Base-by-base conservation (phyloP, 2,113 vertebrate genomes). In the Melanocharis versteri region DNA sequence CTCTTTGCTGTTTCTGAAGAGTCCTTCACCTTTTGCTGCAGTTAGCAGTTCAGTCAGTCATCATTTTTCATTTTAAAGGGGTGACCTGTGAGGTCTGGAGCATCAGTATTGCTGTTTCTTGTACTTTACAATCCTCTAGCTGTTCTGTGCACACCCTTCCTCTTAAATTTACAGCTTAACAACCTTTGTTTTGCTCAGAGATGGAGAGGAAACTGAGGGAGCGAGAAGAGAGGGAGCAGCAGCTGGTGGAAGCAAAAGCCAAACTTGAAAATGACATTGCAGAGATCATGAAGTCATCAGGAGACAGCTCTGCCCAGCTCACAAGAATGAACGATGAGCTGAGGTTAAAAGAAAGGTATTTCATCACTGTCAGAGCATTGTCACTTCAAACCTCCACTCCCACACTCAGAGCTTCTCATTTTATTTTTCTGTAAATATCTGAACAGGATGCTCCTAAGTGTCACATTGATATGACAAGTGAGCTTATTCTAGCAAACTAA, bases 231-330 rank as follows among this genome's bases (percentile, higher is more conserved):
- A 99, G 97, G 83, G 97, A 98, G 45, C 98, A 98, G 44, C 98
- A 98, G 77, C 96, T 99, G 84, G 88, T 95, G 11, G 98, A 98
- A 58, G 98, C 98, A 33, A 99, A 99, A 97, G 91, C 88, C 94
- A 99, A 99, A 91, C 97, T 99, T 69, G 99, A 99, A 96, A 98
- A 98, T 15, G 98, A 99, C 79, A 99, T 99, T 75, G 98, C 98
- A 18, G 99, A 99, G 80, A 99, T 99, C 97, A 99, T 99, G 95
- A 99, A 98, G 91, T 98, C 99, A 22, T 99, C 99, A 6, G 99
- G 99, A 82, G 99, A 99, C 94, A 99, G 97, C 97, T 99, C 99
- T 90, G 98, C 97, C 79, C 99, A 99, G 96, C 97, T 99, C 50
- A 99, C 98, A 5, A 99, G 98, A 95, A 98, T 99, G 98, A 99